These are phyloP conservation scores for Acanthococcus lagerstroemiae DNA, from an alignment of 2,888 invertebrate genomes.

Conservation along the genomic window DNA sequence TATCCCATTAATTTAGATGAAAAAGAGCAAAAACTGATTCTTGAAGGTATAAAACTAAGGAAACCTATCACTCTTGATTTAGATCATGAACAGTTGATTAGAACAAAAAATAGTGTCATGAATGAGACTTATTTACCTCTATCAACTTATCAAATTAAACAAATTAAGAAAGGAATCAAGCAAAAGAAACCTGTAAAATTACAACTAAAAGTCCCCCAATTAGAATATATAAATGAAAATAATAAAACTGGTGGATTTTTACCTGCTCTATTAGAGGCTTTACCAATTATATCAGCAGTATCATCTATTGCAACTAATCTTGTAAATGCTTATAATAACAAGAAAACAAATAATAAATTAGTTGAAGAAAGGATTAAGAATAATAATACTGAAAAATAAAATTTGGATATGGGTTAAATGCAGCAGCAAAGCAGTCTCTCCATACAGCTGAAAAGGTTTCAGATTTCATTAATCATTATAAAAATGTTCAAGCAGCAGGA, in stretches of 20 bases:
- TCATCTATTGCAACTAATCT: background rate
- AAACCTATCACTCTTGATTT: background rate
- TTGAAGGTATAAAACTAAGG: background rate
- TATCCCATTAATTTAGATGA: background rate
- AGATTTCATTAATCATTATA: too few relatives aligned
- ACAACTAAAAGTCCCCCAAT: background rate
- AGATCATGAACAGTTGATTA: background rate
- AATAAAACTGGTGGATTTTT: background rate
- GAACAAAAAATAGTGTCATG: slow-evolving; percentile 3
- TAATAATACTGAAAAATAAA: background rate
- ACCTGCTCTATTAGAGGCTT: background rate
- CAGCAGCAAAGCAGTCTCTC: too few relatives aligned
- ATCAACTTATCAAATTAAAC: background rate
- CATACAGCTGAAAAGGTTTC: too few relatives aligned
- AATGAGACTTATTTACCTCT: slow-evolving; percentile 6
- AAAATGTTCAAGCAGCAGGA: too few relatives aligned
- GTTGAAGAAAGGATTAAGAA: slow-evolving; percentile 1
- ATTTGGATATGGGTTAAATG: too few relatives aligned
- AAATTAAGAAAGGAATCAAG: background rate
- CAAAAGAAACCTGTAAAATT: background rate
- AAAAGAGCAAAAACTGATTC: background rate
- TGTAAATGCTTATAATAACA: slow-evolving; percentile 8
- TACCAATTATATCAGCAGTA: too few relatives aligned
- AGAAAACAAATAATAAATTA: slow-evolving; percentile 6
- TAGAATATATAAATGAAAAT: background rate